These are phyloP conservation scores for Neopelma chrysocephalum DNA, from an alignment of 2,797 vertebrate genomes.

Conservation along the genomic window DNA sequence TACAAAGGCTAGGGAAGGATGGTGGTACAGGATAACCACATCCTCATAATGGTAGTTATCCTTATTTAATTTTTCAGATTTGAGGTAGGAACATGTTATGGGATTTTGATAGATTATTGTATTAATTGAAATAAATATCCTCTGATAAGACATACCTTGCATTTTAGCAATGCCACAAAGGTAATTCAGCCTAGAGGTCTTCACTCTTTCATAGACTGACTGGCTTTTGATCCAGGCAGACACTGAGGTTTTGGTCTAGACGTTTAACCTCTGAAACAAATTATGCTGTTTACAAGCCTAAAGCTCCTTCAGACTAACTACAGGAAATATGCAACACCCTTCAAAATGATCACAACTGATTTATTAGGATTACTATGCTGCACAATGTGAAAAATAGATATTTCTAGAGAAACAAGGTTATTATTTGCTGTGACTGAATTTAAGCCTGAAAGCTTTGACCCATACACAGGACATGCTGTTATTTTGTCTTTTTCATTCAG, in stretches of 20 bases:
- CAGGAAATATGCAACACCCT: neutral
- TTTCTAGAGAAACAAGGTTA: neutral
- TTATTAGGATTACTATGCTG: neutral
- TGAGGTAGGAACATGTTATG: neutral
- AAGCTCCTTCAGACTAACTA: neutral
- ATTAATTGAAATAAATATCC: neutral
- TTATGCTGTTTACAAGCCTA: neutral
- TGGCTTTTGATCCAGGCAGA: neutral
- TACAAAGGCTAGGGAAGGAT: neutral
- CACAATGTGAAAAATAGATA: neutral
- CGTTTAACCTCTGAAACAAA: neutral
- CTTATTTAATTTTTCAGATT: neutral
- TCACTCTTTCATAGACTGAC: neutral
- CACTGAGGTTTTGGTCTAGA: neutral
- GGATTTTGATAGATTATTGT: neutral
- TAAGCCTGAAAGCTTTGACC: neutral
- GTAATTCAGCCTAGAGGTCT: neutral
- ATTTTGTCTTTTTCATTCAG: neutral
- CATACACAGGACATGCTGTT: neutral
- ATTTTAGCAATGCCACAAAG: neutral
- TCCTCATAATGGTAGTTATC: neutral
- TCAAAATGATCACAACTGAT: neutral
- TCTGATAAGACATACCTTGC: neutral
- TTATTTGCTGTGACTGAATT: neutral
- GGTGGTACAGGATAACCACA: fast-evolving